A percentile compares a stretch with the other conserved stretches of the same genome.
Evolutionary conservation across 2,797 vertebrate species (phyloP).

Genomic region (Sebastiscus albofasciatus): DNA sequence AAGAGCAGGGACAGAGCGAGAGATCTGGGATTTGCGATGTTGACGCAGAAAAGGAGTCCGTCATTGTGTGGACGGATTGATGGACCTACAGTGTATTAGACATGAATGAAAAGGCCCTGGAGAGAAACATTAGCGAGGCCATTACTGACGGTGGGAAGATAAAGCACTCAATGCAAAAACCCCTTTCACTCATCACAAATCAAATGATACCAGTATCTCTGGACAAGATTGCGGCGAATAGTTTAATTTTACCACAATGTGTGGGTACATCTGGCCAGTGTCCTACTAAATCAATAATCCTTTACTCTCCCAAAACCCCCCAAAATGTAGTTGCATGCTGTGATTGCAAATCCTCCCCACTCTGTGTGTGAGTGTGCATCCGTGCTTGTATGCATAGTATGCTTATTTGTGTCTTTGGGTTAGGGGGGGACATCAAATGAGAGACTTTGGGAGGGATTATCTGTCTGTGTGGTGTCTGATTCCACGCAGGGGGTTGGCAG

Average conservation of each 20-base stretch:
- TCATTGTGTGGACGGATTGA: conserved; percentile 28
- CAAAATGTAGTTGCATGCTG: conserved; percentile 50
- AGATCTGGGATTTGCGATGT: conserved; percentile 12
- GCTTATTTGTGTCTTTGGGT: conserved; percentile 31
- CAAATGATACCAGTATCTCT: conserved; percentile 8
- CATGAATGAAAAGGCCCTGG: conserved; percentile 42
- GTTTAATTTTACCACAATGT: not conserved
- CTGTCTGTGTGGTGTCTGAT: conserved; percentile 72
- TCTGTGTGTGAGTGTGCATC: not conserved
- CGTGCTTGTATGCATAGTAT: conserved; percentile 8
- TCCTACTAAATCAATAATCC: conserved; percentile 72
- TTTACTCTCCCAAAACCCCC: conserved; percentile 32
- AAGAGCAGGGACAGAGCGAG: conserved; percentile 18
- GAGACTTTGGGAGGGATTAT: conserved; percentile 70
- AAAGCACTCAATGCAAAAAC: conserved; percentile 38
- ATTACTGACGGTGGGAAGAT: conserved; percentile 36
- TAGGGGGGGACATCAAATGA: conserved; percentile 37
- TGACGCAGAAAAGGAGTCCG: conserved; percentile 24
- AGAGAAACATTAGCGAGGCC: conserved; percentile 36
- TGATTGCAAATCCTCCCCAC: conserved; percentile 55
- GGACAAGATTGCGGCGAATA: conserved; percentile 12
- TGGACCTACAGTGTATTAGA: conserved; percentile 35
- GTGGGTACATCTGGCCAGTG: conserved; percentile 59
- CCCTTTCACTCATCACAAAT: conserved; percentile 38
- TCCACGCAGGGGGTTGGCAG: conserved; percentile 40